phyloP scores from a whole-genome alignment of 1,140 invertebrate genomes.

The Diachasmimorpha longicaudata region DNA sequence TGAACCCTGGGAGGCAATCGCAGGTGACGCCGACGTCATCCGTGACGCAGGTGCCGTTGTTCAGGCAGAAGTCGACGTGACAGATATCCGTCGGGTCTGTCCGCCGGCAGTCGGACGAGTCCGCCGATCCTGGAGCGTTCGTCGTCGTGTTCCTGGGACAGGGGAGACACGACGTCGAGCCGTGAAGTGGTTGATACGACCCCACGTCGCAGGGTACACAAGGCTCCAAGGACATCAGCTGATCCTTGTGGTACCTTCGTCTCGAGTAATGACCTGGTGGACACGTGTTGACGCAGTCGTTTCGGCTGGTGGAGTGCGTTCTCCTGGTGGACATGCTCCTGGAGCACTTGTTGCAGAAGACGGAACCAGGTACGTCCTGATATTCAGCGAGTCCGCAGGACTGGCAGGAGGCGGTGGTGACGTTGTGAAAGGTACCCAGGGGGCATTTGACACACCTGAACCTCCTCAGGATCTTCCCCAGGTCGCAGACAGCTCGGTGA shows the following conservation, averaged over 20 bases:
- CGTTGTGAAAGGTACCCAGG: slow-evolving; percentile 71
- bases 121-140: slow-evolving; percentile 56
- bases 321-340: slow-evolving; percentile 66
- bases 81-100: slow-evolving; percentile 43
- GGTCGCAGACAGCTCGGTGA: slow-evolving; percentile 40
- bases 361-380: slow-evolving; percentile 65
- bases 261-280: slow-evolving; percentile 45
- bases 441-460: slow-evolving; percentile 68
- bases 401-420: slow-evolving; percentile 62
- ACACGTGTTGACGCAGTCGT: slow-evolving; percentile 66
- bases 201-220: slow-evolving; percentile 70
- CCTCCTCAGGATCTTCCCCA: slow-evolving; percentile 44
- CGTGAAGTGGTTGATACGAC: slow-evolving; percentile 68
- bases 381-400: slow-evolving; percentile 69
- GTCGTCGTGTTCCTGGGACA: slow-evolving; percentile 69
- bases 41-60: slow-evolving; percentile 51
- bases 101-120: slow-evolving; percentile 58
- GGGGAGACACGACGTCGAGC: slow-evolving; percentile 62
- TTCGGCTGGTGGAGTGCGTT: slow-evolving; percentile 62
- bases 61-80: slow-evolving; percentile 51
- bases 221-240: slow-evolving; percentile 39
- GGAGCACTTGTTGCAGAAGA: slow-evolving; percentile 68
- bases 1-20: slow-evolving; percentile 51
- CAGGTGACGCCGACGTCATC: slow-evolving; percentile 54
- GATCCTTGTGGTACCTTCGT: slow-evolving; percentile 35